Conservation (phyloP, 2,888 invertebrate genomes). For the Erebia epiphron region DNA sequence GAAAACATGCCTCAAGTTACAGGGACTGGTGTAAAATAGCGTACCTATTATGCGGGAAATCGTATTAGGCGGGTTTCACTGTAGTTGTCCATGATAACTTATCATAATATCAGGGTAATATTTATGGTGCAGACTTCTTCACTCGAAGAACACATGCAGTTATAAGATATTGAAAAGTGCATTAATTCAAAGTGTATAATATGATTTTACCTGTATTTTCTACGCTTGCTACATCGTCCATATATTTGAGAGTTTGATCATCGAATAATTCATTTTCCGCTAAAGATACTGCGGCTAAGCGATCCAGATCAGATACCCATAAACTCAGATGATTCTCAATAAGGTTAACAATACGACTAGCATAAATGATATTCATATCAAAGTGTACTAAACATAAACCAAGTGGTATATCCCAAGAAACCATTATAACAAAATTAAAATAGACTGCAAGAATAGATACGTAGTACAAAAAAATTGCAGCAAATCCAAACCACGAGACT, state of each 20-base stretch:
- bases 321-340: constrained; percentile 6
- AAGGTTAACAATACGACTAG: constrained; percentile 11
- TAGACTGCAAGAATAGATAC: neutral
- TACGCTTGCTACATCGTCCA: neutral
- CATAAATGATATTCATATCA: constrained; percentile 6
- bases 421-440: neutral
- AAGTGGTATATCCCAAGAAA: neutral
- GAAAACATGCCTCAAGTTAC: too few relatives aligned
- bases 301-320: constrained; percentile 9
- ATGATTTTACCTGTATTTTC: neutral
- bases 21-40: too few relatives aligned
- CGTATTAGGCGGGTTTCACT: too few relatives aligned
- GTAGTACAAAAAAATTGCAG: neutral
- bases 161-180: neutral
- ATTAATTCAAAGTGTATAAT: neutral
- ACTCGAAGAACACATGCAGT: too few relatives aligned
- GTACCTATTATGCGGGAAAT: too few relatives aligned
- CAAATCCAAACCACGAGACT: neutral
- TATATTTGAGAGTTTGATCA: neutral
- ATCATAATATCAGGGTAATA: too few relatives aligned
- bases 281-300: neutral
- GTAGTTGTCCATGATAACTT: too few relatives aligned
- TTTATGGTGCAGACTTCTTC: too few relatives aligned
- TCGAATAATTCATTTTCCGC: neutral
- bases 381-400: neutral